These are phyloP conservation scores for Tympanuchus pallidicinctus DNA, from an alignment of 2,113 vertebrate genomes.

Conservation along the genomic window DNA sequence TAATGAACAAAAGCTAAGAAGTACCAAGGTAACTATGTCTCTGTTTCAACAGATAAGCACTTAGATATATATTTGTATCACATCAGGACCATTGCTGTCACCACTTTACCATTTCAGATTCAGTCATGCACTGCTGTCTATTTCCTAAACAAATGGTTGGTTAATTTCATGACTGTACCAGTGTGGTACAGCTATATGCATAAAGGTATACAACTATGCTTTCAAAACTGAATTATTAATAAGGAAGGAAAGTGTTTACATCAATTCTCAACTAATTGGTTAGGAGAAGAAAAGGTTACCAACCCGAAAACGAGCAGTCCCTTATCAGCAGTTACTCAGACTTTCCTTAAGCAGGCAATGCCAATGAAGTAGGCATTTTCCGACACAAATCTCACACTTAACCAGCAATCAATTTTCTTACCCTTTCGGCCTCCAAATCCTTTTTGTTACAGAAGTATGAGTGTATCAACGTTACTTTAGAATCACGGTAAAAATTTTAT, in stretches of 20 bases:
- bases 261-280: neutral
- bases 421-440: neutral
- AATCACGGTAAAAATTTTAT: neutral
- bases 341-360: neutral
- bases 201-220: neutral
- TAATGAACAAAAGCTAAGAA: neutral
- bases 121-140: neutral
- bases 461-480: neutral
- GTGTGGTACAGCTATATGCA: neutral
- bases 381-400: neutral
- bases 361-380: neutral
- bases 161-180: neutral
- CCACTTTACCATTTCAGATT: neutral
- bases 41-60: neutral
- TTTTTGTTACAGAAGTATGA: neutral
- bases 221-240: neutral
- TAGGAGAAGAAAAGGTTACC: neutral
- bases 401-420: neutral
- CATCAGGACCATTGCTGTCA: neutral
- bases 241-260: neutral
- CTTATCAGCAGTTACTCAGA: neutral
- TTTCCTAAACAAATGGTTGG: neutral
- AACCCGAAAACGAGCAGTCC: neutral
- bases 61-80: neutral
- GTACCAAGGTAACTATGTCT: neutral